phyloP scores from a whole-genome alignment of 2,113 vertebrate genomes.

The Muscicapa adusta region DNA sequence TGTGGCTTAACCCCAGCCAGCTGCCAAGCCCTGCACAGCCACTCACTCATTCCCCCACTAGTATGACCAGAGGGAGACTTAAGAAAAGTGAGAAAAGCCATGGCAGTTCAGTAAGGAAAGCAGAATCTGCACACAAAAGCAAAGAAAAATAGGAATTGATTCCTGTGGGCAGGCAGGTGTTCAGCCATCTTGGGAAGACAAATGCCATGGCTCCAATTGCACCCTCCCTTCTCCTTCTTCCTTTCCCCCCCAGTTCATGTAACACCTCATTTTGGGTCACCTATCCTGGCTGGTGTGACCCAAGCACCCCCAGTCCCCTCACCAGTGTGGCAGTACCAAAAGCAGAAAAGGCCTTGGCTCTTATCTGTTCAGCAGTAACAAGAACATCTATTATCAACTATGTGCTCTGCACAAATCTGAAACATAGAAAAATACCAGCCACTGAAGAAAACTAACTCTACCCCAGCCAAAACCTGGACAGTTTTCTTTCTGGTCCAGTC shows the following conservation, averaged over 20 bases:
- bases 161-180: too few relatives aligned
- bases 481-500: background rate
- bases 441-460: background rate
- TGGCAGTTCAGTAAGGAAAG: background rate
- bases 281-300: rapidly evolving
- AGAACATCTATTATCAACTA: background rate
- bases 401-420: background rate
- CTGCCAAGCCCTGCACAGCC: background rate
- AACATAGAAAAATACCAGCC: background rate
- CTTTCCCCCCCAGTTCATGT: background rate
- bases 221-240: background rate
- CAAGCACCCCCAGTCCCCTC: background rate
- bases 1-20: background rate
- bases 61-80: background rate
- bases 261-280: background rate
- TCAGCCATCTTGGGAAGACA: background rate
- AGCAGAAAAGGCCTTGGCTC: background rate
- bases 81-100: background rate
- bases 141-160: background rate
- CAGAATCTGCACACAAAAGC: background rate
- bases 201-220: background rate
- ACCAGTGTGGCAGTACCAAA: background rate
- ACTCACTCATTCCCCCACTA: background rate
- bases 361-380: background rate
- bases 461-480: background rate